A percentile compares a stretch with the other conserved stretches of the same genome.
These are phyloP conservation scores for Pyrocephalus nanus DNA, from an alignment of 2,797 vertebrate genomes.

Conservation along the genomic window DNA sequence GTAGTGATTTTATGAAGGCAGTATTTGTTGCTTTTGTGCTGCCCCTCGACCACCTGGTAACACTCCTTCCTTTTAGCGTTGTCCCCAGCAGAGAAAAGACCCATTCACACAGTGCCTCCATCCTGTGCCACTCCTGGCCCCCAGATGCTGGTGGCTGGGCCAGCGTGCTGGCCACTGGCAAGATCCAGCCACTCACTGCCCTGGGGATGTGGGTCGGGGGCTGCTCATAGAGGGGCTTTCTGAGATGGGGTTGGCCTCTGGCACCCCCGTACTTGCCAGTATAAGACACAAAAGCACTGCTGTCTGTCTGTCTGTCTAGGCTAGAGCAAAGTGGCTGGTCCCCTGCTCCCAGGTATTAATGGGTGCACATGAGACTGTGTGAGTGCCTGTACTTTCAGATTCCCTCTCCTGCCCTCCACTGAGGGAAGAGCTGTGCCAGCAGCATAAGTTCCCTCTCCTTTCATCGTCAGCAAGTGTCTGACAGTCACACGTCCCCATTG, in stretches of 20 bases:
- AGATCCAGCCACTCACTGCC: background rate
- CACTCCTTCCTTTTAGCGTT: slow-evolving; percentile 24
- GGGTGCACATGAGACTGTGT: accelerated
- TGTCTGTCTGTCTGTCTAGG: background rate
- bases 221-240: background rate
- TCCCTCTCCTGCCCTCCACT: accelerated
- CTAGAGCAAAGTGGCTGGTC: background rate
- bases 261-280: background rate
- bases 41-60: slow-evolving; percentile 48
- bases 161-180: accelerated
- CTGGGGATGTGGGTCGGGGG: background rate
- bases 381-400: accelerated
- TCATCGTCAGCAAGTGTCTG: accelerated
- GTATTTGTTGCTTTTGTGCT: slow-evolving; percentile 20
- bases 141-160: background rate
- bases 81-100: slow-evolving; percentile 31
- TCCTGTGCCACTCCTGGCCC: background rate
- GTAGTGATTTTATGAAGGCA: slow-evolving; percentile 48
- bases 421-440: background rate
- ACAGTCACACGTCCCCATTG: accelerated
- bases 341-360: accelerated
- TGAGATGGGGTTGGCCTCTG: background rate
- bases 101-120: background rate
- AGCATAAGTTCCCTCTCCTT: background rate
- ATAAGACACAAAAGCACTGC: background rate